Evolutionary conservation across 2,113 vertebrate genomes (phyloP).

Genomic region (Podarcis cretensis): DNA sequence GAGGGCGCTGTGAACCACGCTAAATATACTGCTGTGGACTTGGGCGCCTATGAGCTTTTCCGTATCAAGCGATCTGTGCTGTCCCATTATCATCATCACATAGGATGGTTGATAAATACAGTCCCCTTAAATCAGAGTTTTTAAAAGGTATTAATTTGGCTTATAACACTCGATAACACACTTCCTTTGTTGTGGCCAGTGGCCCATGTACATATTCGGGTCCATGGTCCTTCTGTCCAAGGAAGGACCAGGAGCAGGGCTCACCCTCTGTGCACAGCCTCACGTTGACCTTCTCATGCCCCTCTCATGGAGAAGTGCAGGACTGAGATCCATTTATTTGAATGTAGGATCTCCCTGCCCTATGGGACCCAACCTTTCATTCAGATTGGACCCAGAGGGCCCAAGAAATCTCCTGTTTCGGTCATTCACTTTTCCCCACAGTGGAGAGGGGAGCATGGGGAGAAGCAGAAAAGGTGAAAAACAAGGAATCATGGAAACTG

Average conservation of each 20-base stretch:
- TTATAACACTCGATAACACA: neutral
- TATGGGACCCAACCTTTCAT: neutral
- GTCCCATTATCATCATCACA: neutral
- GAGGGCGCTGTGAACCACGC: conserved; percentile 6
- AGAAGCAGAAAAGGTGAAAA: neutral
- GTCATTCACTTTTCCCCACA: neutral
- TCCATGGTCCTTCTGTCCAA: neutral
- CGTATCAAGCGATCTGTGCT: neutral
- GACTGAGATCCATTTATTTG: neutral
- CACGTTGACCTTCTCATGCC: neutral
- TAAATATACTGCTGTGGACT: neutral
- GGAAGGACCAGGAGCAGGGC: neutral
- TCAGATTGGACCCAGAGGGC: neutral
- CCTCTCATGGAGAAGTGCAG: neutral
- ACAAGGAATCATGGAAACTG: neutral
- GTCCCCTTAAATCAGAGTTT: neutral
- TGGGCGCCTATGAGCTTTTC: neutral
- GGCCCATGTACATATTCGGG: neutral
- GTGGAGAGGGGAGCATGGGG: neutral
- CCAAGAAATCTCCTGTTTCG: neutral
- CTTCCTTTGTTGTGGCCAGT: too few species aligned
- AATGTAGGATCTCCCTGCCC: neutral
- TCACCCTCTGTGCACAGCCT: neutral
- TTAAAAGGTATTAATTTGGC: neutral
- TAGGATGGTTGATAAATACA: neutral